Conservation (phyloP, 2,888 invertebrate species). For the Cerceris ruficornis region DNA sequence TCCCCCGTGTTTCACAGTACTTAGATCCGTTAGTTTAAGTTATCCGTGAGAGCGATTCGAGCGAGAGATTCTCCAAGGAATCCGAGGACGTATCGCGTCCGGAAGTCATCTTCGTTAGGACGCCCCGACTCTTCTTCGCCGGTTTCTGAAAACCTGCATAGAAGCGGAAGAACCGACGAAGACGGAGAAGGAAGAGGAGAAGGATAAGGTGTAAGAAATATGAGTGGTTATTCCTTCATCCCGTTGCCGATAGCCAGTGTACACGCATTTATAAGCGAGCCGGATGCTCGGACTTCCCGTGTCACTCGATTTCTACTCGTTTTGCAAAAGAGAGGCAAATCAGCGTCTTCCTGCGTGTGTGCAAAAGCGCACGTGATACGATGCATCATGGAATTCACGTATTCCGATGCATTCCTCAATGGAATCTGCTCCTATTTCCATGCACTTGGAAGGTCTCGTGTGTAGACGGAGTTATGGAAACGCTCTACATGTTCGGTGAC, state of each 20-base stretch:
- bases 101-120: conserved; percentile 44
- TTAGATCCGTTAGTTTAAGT: conserved; percentile 42
- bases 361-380: conserved; percentile 3
- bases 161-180: not conserved
- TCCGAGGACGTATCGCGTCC: conserved; percentile 42
- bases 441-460: not conserved
- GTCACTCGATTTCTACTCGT: conserved; percentile 64
- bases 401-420: not conserved
- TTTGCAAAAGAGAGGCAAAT: conserved; percentile 52
- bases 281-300: conserved; percentile 53
- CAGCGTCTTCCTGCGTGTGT: conserved; percentile 48
- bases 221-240: conserved; percentile 18
- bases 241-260: conserved; percentile 29
- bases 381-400: conserved; percentile 21
- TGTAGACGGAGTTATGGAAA: not conserved
- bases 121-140: conserved; percentile 35
- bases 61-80: conserved; percentile 21
- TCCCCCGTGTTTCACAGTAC: conserved; percentile 49
- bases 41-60: conserved; percentile 52
- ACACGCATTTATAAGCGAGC: conserved; percentile 22
- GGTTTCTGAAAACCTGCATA: conserved; percentile 26
- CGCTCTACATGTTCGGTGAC: conserved; percentile 31
- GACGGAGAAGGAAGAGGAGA: not conserved
- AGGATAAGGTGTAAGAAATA: conserved; percentile 33
- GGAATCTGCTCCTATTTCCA: not conserved